These are phyloP conservation scores for Setophaga petechia DNA, from an alignment of 2,113 vertebrate genomes.

Conservation along the genomic window DNA sequence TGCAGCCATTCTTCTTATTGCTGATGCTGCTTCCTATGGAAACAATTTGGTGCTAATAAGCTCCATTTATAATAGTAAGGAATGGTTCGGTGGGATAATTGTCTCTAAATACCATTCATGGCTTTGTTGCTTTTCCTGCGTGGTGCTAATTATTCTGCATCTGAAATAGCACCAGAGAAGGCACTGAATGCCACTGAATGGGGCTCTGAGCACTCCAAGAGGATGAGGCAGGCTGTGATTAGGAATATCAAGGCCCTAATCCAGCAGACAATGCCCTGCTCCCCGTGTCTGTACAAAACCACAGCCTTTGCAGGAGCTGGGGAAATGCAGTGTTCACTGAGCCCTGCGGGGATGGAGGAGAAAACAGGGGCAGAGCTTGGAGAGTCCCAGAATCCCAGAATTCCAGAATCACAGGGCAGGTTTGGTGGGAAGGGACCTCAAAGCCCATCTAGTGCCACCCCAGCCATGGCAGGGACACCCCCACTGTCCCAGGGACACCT, in stretches of 20 bases:
- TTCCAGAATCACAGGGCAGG: neutral
- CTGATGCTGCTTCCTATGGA: slow-evolving; percentile 79
- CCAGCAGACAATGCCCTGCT: slow-evolving; percentile 64
- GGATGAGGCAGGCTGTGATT: slow-evolving; percentile 60
- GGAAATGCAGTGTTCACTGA: neutral
- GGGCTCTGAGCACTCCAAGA: slow-evolving; percentile 64
- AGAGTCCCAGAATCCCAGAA: neutral
- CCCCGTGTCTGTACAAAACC: slow-evolving; percentile 46
- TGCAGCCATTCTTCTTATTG: slow-evolving; percentile 76
- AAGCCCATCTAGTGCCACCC: accelerated
- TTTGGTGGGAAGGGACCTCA: neutral
- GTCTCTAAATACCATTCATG: slow-evolving; percentile 80
- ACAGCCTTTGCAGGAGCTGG: neutral
- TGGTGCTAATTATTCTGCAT: slow-evolving; percentile 77
- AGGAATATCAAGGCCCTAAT: slow-evolving; percentile 66
- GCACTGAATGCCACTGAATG: slow-evolving; percentile 72
- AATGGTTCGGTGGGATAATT: slow-evolving; percentile 79
- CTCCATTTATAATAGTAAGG: slow-evolving; percentile 81
- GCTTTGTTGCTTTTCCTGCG: slow-evolving; percentile 80
- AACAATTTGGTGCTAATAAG: slow-evolving; percentile 84
- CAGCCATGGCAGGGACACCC: neutral
- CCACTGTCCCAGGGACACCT: neutral
- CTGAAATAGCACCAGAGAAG: slow-evolving; percentile 77
- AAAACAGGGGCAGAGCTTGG: neutral
- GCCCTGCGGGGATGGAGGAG: neutral